A percentile compares a stretch with the other conserved stretches of the same genome.
Evolutionary conservation across 1,140 invertebrate genomes (phyloP).

Genomic region (Drosophila auraria): DNA sequence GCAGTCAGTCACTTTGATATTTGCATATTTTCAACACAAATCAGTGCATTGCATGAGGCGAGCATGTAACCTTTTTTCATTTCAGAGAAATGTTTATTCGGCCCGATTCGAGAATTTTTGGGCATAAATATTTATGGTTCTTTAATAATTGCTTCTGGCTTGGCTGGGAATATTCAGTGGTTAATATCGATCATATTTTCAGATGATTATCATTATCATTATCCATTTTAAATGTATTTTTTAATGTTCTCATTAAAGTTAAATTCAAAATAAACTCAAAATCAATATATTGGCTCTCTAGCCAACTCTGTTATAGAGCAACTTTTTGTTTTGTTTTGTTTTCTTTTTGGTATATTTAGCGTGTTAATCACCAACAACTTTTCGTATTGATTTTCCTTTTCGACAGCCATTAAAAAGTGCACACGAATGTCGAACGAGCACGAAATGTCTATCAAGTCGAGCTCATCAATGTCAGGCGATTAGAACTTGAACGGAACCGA

Average conservation of each 20-base stretch:
- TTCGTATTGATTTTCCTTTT: conserved; percentile 66
- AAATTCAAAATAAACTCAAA: neutral
- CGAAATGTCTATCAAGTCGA: conserved; percentile 66
- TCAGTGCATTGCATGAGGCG: conserved; percentile 59
- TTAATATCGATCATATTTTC: conserved; percentile 11
- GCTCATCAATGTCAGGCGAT: conserved; percentile 56
- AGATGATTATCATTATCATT: neutral
- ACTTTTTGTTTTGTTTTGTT: conserved; percentile 14
- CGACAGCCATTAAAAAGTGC: conserved; percentile 62
- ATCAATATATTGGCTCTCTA: conserved; percentile 19
- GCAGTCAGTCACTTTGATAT: conserved; percentile 48
- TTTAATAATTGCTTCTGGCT: conserved; percentile 5
- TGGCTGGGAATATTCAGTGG: neutral
- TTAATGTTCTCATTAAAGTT: neutral
- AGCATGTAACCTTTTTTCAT: conserved; percentile 43
- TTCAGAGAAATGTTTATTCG: conserved; percentile 33
- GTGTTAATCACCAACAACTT: conserved; percentile 67
- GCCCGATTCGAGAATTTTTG: conserved; percentile 17
- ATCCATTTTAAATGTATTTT: neutral
- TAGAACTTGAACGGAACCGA: conserved; percentile 25
- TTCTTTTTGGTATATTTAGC: conserved; percentile 26
- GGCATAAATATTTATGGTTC: neutral
- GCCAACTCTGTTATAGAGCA: neutral
- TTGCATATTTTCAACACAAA: conserved; percentile 67
- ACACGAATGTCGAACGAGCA: conserved; percentile 60